A percentile compares a stretch with the other conserved stretches of the same genome.
phyloP scores from a whole-genome alignment of 2,113 vertebrate species.

The Ameiurus melas region DNA sequence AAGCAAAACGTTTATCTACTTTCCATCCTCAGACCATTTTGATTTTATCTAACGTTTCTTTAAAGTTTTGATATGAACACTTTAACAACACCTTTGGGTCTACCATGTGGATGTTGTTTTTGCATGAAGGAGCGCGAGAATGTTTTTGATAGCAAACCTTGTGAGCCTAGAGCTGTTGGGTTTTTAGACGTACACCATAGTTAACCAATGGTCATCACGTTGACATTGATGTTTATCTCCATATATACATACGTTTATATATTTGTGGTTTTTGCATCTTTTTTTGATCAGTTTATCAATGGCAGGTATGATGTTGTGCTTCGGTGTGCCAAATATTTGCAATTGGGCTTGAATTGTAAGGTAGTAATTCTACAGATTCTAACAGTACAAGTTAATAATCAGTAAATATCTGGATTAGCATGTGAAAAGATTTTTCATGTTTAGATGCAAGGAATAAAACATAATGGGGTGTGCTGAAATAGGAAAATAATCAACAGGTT shows the following conservation, averaged over 20 bases:
- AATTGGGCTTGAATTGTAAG: not conserved
- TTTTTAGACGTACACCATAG: not conserved
- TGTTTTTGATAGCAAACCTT: not conserved
- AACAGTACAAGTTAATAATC: not conserved
- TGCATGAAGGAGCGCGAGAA: not conserved
- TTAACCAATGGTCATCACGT: constrained; percentile 2
- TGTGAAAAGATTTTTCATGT: not conserved
- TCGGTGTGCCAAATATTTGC: not conserved
- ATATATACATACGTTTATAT: not conserved
- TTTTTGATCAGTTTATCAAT: not conserved
- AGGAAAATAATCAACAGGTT: not conserved
- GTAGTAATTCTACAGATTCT: not conserved
- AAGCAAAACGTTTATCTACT: not conserved
- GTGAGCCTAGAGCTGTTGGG: not conserved
- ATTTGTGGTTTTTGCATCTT: not conserved
- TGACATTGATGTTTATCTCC: not conserved
- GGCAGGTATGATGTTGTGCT: not conserved
- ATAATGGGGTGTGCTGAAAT: not conserved
- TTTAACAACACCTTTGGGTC: not conserved
- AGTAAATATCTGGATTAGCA: not conserved
- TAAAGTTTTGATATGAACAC: not conserved
- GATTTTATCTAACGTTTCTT: not conserved
- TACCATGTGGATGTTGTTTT: not conserved
- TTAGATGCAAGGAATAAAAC: not conserved
- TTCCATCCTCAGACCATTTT: not conserved